Conservation (phyloP, 1,140 invertebrate species). For the Drosophila melanogaster region DNA sequence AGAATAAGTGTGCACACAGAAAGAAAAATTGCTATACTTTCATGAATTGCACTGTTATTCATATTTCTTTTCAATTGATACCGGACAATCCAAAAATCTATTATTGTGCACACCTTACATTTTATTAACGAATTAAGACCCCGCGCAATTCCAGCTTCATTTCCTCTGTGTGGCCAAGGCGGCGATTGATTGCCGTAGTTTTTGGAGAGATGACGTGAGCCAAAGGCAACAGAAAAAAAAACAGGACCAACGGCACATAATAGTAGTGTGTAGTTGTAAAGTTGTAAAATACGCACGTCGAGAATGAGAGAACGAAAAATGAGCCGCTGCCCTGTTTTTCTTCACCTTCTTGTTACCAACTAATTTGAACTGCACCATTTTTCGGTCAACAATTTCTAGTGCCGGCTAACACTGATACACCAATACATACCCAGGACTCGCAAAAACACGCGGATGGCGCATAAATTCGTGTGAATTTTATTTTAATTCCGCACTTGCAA, state of each 20-base stretch:
- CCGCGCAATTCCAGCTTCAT: not conserved
- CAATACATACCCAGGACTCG: conserved; percentile 52
- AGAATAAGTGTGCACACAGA: conserved; percentile 23
- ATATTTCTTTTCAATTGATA: too few relatives aligned
- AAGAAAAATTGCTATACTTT: not conserved
- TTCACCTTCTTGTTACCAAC: conserved; percentile 1
- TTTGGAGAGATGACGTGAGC: conserved; percentile 70
- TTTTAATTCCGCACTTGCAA: conserved; percentile 60
- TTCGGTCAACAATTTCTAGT: conserved; percentile 40
- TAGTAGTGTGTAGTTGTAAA: conserved; percentile 30
- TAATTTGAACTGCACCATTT: conserved; percentile 26
- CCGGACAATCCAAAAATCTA: too few relatives aligned
- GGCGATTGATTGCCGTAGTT: conserved; percentile 53
- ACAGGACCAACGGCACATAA: conserved; percentile 32
- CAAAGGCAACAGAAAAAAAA: conserved; percentile 53
- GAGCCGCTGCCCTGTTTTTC: conserved; percentile 24
- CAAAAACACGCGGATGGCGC: conserved; percentile 57
- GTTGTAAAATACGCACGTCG: conserved; percentile 30
- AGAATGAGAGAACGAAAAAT: conserved; percentile 13
- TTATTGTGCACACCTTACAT: too few relatives aligned
- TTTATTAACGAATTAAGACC: too few relatives aligned
- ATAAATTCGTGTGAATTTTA: conserved; percentile 70
- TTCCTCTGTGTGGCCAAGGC: conserved; percentile 30
- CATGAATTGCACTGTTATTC: not conserved
- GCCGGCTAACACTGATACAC: conserved; percentile 39